Evolutionary conservation across 2,888 invertebrate species (phyloP).

Genomic region (Cheilosia impressa): DNA sequence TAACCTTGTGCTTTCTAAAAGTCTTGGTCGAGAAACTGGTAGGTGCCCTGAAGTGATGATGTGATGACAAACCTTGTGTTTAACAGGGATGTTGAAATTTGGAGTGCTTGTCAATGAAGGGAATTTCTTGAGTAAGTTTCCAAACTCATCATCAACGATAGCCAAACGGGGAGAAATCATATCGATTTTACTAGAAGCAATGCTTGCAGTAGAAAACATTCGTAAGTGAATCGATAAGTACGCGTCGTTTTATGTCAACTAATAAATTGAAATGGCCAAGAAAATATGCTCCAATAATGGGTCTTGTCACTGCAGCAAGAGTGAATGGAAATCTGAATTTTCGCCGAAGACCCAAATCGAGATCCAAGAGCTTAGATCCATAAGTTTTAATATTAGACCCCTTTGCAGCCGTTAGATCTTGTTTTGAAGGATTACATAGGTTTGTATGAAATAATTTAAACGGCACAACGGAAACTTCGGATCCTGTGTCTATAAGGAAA

Average conservation of each 20-base stretch:
- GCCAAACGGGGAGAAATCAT: slow-evolving; percentile 1
- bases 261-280: too few relatives aligned
- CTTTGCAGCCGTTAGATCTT: too few relatives aligned
- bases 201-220: too few relatives aligned
- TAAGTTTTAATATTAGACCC: slow-evolving; percentile 2
- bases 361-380: not conserved
- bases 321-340: not conserved
- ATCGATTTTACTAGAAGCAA: too few relatives aligned
- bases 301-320: too few relatives aligned
- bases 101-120: slow-evolving; percentile 3
- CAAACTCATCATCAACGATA: too few relatives aligned
- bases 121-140: not conserved
- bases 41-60: slow-evolving; percentile 68
- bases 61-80: slow-evolving; percentile 44
- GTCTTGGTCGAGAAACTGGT: slow-evolving; percentile 36
- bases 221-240: too few relatives aligned
- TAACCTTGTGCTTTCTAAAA: slow-evolving; percentile 56
- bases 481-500: slow-evolving; percentile 18
- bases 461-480: slow-evolving; percentile 10
- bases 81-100: not conserved
- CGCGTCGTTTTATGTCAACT: too few relatives aligned
- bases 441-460: not conserved
- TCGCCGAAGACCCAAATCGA: slow-evolving; percentile 1
- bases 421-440: too few relatives aligned
- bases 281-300: too few relatives aligned